Conservation (phyloP, 2,888 invertebrate genomes). For the Nemurella pictetii region DNA sequence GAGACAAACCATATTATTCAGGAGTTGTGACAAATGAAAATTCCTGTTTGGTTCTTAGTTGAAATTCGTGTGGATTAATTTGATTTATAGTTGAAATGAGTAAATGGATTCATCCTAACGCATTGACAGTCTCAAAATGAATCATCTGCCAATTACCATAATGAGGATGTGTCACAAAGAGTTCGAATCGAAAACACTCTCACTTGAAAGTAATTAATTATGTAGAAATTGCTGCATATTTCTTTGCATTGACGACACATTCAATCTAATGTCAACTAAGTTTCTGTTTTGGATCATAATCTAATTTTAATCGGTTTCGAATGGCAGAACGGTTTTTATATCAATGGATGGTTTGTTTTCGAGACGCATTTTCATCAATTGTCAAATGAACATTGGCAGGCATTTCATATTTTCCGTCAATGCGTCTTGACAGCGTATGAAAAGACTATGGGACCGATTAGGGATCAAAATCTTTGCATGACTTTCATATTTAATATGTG, state of each 20-base stretch:
- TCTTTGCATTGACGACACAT: too few species aligned
- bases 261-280: too few species aligned
- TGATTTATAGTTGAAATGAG: too few species aligned
- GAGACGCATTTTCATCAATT: background rate
- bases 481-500: background rate
- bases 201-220: background rate
- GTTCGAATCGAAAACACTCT: too few species aligned
- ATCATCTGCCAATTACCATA: background rate
- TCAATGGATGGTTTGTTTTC: too few species aligned
- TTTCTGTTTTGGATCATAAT: too few species aligned
- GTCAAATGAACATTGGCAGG: background rate
- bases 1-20: background rate
- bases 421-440: background rate
- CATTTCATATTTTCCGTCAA: background rate
- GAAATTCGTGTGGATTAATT: too few species aligned
- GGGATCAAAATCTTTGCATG: too few species aligned
- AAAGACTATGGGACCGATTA: too few species aligned
- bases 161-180: background rate
- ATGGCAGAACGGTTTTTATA: too few species aligned
- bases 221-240: too few species aligned
- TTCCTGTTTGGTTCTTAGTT: background rate
- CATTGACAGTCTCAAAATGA: background rate
- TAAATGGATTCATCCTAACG: background rate
- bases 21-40: background rate
- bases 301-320: too few species aligned